These are phyloP conservation scores for Chrysopilus asiliformis DNA, from an alignment of 2,888 invertebrate species.

Conservation along the genomic window DNA sequence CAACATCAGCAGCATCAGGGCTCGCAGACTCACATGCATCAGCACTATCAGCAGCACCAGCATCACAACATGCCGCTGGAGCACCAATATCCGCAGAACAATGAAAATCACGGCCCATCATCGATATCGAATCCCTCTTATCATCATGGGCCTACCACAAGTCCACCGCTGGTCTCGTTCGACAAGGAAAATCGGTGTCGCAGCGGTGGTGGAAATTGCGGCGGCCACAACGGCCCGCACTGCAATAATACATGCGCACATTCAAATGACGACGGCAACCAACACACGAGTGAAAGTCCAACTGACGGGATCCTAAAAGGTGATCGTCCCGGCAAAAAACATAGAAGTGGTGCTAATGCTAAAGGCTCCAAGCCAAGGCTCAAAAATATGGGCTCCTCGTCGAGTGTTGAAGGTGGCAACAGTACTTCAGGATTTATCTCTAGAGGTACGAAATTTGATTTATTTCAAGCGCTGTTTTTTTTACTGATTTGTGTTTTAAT, in stretches of 20 bases:
- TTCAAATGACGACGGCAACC: slow-evolving; percentile 26
- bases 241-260: slow-evolving; percentile 22
- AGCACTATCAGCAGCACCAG: slow-evolving; percentile 10
- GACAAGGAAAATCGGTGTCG: slow-evolving; percentile 25
- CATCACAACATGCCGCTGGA: slow-evolving; percentile 13
- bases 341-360: slow-evolving; percentile 33
- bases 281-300: slow-evolving; percentile 21
- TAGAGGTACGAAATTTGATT: slow-evolving; percentile 36
- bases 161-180: slow-evolving; percentile 21
- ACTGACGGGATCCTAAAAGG: slow-evolving; percentile 16
- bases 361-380: slow-evolving; percentile 35
- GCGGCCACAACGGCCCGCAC: slow-evolving; percentile 18
- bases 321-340: slow-evolving; percentile 28
- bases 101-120: slow-evolving; percentile 15
- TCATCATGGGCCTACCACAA: slow-evolving; percentile 6
- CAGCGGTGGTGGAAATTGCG: slow-evolving; percentile 19
- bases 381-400: slow-evolving; percentile 33
- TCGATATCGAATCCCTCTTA: slow-evolving; percentile 2
- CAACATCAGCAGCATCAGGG: slow-evolving; percentile 5
- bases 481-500: slow-evolving; percentile 7
- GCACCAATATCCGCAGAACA: slow-evolving; percentile 11
- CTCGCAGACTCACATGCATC: slow-evolving; percentile 3
- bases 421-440: slow-evolving; percentile 43
- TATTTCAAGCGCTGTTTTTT: not conserved
- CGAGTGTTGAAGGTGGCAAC: slow-evolving; percentile 39